Evolutionary conservation across 2,888 invertebrate species (phyloP), one percentile per base, ranked within the genome.

Genomic region (Spodoptera exigua): DNA sequence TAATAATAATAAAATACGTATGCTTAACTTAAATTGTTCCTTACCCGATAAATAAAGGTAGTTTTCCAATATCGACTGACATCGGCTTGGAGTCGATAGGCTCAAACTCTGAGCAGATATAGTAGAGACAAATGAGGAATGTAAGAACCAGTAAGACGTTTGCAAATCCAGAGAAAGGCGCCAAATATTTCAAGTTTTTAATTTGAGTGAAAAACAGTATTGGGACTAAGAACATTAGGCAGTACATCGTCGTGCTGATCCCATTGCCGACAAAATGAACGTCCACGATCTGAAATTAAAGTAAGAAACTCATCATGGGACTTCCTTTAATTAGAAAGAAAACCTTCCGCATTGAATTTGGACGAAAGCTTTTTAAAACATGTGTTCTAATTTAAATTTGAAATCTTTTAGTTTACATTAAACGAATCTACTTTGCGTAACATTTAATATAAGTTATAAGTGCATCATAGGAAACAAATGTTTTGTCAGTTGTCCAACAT

Each of bases 151-250:
- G 96, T 27, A 97, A 95, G 11, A 97, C 64, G 83, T 99, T 99
- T 39, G 99, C 99, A 44, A 98, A 90, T 59, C 97, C 95, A 0
- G 99, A 99, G 85, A 98, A 97, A 0, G 98, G 98, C 1, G 99
- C 98, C 61, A 99, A 90, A 80, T 96, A 96, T 82, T 97, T 97
- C 0, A 99, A 94, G 78, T 97, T 96, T 72, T 97, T 95, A 68
- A 98, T 96, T 76, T 94, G 94, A 1, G 93, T 93, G 67, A 94
- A 91, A 40, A 88, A 27, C 0, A 94, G 77, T 9, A 94, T 84
- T 0, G 94, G 94, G 0, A 89, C 79, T 35, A 92, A 66, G 65
- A 93, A 90, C 76, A 93, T 91, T 0, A 90, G 80, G 70, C 87
- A 94, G 74, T 93, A 94, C 78, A 87, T 84, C 0, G 80, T 80